Evolutionary conservation across 92 coral and sea anemone genomes (phyloP), one percentile per base, ranked within the genome.

Genomic region (Actinostola sp.): DNA sequence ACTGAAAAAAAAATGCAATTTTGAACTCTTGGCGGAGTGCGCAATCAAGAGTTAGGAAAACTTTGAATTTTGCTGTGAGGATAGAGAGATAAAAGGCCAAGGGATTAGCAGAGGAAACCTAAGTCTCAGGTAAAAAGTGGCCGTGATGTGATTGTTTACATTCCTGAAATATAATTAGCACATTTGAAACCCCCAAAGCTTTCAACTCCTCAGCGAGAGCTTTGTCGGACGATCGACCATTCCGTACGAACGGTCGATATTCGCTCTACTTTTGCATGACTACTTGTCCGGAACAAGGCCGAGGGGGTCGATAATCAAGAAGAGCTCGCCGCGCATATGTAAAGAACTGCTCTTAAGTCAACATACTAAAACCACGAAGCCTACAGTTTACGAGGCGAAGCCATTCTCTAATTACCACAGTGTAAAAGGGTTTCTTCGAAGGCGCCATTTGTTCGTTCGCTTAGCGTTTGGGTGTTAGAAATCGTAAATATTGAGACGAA

Each of bases 141-240:
- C 30, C 48, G n/a, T n/a, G n/a, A 39, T 32, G 50, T 35, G 77
- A 68, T 85, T 85, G 90, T 85, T 85, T 85, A 85, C 90, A 85
- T 85, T 79, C 83, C 86, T 73, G 12, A 68, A 51, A 68, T 68
- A 80, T 73, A 85, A 80, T 69, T 85, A 74, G 71, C 90, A 85
- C 78, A 62, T 75, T 75, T 50, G 81, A 63, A 63, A 75, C 60
- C 60, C 64, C 42, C 56, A 27, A 43, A n/a, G 61, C 72, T 34
- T 44, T 27, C 60, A 56, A 21, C 51, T 35, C 42, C 53, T 36
- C 71, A 63, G 62, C 16, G 16, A 48, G 29, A 49, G 46, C 13
- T 13, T 32, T 30, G 34, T 50, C 45, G 74, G 38, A 11, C 74
- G 62, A 38, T 27, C 57, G 62, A 68, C 45, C 72, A 48, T 49